Evolutionary conservation across 2,113 vertebrate genomes (phyloP).

Genomic region (Alosa alosa): DNA sequence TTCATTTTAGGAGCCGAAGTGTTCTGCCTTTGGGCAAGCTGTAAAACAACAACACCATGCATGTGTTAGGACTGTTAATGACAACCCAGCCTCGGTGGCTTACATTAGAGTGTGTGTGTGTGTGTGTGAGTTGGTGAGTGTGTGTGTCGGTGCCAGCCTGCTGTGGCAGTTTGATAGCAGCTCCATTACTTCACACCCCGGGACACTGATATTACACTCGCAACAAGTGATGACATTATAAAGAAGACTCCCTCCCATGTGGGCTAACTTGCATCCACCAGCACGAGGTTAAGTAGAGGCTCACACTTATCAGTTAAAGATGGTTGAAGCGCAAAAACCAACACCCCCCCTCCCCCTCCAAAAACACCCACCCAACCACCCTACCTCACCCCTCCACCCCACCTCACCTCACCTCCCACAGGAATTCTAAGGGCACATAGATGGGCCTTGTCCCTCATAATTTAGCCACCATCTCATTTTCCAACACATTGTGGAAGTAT

Average conservation of each 20-base stretch:
- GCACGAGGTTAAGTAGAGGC: neutral
- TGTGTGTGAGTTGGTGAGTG: neutral
- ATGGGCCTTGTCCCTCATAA: neutral
- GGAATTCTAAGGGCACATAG: neutral
- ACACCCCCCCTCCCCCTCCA: neutral
- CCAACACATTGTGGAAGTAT: neutral
- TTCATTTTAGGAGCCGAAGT: neutral
- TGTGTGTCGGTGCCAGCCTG: conserved; percentile 55
- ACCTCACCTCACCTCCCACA: neutral
- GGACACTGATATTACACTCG: conserved; percentile 29
- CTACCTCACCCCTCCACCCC: neutral
- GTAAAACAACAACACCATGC: conserved; percentile 46
- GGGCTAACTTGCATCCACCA: neutral
- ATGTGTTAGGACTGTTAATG: conserved; percentile 83
- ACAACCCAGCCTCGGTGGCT: conserved; percentile 32
- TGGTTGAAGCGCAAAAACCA: neutral
- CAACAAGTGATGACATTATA: conserved; percentile 23
- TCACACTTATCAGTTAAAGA: neutral
- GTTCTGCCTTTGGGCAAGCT: neutral
- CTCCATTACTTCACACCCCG: conserved; percentile 25
- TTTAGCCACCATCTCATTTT: neutral
- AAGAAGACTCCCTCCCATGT: neutral
- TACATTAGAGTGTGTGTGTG: neutral
- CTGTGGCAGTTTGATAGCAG: conserved; percentile 57
- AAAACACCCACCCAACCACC: neutral